Percentiles rank a stretch among this genome's conserved stretches.
Evolutionary conservation across 2,888 invertebrate species (phyloP).

Genomic region (Drosophila gaucha): DNA sequence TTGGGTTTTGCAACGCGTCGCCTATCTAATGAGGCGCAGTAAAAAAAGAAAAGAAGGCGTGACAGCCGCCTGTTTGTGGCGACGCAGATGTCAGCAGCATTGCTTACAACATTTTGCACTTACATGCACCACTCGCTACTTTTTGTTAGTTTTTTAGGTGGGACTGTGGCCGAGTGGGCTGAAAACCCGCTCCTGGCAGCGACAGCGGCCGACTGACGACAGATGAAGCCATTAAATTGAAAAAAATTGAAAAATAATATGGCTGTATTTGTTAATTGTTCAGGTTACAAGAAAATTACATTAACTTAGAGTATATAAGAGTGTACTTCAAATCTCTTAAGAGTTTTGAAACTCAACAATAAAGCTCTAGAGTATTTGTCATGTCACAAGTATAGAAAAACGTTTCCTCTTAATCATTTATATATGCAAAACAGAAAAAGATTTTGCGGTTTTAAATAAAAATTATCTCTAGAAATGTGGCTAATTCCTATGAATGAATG

Average conservation of each 20-base stretch:
- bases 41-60: conserved; percentile 63
- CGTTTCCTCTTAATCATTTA: conserved; percentile 1
- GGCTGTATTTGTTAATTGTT: conserved; percentile 69
- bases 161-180: conserved; percentile 40
- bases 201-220: conserved; percentile 7
- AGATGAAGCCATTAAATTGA: conserved; percentile 78
- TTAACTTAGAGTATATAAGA: background rate
- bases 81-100: conserved; percentile 69
- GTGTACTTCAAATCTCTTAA: background rate
- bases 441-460: conserved; percentile 11
- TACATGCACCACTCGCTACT: conserved; percentile 26
- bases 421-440: background rate
- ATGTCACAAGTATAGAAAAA: background rate
- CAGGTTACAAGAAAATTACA: conserved; percentile 30
- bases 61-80: conserved; percentile 61
- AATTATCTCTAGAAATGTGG: conserved; percentile 11
- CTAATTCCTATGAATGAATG: conserved; percentile 43
- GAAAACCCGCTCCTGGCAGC: conserved; percentile 43
- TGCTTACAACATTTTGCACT: conserved; percentile 78
- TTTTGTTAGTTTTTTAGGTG: conserved; percentile 17
- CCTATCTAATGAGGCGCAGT: conserved; percentile 74
- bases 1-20: conserved; percentile 32
- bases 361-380: background rate
- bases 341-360: background rate
- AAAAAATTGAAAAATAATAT: conserved; percentile 57